Evolutionary conservation across 1,140 invertebrate species (phyloP).

Genomic region (Calliphora vicina): DNA sequence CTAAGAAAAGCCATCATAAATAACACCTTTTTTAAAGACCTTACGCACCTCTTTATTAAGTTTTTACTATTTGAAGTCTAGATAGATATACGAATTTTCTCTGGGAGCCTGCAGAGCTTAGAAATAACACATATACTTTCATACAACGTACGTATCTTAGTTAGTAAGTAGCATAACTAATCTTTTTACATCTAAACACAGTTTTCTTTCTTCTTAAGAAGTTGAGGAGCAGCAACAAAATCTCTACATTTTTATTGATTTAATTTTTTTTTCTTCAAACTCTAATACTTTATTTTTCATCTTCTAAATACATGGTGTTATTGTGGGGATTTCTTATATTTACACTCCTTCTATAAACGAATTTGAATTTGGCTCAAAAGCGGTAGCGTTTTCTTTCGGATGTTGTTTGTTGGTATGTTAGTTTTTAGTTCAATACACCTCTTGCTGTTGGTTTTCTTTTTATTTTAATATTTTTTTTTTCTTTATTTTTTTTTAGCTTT

Average conservation of each 20-base stretch:
- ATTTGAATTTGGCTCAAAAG: conserved; percentile 1
- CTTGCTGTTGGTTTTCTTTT: neutral
- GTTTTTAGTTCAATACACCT: neutral
- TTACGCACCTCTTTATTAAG: conserved; percentile 8
- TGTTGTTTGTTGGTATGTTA: neutral
- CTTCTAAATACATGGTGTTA: neutral
- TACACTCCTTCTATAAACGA: neutral
- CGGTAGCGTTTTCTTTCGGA: neutral
- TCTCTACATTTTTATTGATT: neutral
- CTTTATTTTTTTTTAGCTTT: neutral
- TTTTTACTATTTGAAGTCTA: neutral
- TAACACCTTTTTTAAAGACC: conserved; percentile 10
- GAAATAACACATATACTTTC: neutral
- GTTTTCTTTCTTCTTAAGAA: neutral
- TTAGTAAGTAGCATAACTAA: conserved; percentile 10
- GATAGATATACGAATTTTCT: neutral
- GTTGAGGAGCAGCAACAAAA: neutral
- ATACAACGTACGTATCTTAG: neutral
- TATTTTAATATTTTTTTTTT: neutral
- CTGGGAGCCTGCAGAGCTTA: neutral
- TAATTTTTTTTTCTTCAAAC: neutral
- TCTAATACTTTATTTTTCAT: neutral
- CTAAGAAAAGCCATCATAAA: conserved; percentile 4
- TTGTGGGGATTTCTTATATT: neutral
- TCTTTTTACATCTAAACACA: conserved; percentile 8